Conservation (phyloP, 2,113 vertebrate species). For the Pagrus major region DNA sequence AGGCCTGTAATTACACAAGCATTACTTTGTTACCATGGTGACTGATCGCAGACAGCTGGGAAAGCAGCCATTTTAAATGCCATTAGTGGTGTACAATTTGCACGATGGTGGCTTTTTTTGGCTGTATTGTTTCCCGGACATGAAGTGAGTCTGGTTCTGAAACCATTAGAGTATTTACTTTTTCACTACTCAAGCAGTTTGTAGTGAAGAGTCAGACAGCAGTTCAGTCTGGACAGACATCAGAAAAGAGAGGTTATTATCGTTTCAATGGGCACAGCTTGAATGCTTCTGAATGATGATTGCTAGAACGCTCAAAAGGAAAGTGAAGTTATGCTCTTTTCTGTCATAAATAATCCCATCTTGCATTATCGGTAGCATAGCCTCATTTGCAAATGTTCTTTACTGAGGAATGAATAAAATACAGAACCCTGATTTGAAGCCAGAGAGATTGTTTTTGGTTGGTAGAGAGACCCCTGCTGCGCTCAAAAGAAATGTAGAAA, state of each 20-base stretch:
- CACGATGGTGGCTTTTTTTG: neutral
- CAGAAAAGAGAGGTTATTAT: neutral
- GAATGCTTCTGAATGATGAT: neutral
- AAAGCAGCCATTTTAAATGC: neutral
- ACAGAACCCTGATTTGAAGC: neutral
- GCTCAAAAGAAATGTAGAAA: constrained; percentile 14
- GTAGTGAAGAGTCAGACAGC: neutral
- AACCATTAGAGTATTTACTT: neutral
- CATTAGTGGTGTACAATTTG: too few relatives aligned
- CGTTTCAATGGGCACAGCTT: neutral
- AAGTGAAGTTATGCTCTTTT: neutral
- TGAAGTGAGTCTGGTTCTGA: neutral
- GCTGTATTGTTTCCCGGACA: neutral
- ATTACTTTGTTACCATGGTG: neutral
- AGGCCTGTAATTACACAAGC: neutral
- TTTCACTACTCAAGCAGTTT: neutral
- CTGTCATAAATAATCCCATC: neutral
- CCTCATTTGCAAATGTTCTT: neutral
- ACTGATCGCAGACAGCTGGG: constrained; percentile 2
- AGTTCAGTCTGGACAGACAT: neutral
- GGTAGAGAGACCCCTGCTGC: constrained; percentile 14
- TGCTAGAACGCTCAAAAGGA: neutral
- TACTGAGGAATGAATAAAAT: neutral
- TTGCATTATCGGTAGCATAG: neutral
- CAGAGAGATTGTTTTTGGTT: neutral